Evolutionary conservation across 2,113 vertebrate species (phyloP).

Genomic region (Pelobates fuscus): DNA sequence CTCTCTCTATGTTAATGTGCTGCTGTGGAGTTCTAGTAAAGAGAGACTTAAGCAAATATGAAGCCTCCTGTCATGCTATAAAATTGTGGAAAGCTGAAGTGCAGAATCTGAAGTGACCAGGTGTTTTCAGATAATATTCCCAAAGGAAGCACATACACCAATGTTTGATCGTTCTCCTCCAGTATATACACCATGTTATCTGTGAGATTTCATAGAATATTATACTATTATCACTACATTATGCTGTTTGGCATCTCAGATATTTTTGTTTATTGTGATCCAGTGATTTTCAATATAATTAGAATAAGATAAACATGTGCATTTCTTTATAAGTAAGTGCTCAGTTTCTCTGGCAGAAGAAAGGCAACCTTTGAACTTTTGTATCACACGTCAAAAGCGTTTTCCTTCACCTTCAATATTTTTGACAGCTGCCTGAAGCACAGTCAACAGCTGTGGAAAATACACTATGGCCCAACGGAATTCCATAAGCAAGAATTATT

Average conservation of each 20-base stretch:
- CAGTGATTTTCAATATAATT: neutral
- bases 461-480: neutral
- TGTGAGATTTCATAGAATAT: too few relatives aligned
- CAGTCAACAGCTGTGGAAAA: slow-evolving; percentile 16
- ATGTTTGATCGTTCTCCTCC: too few relatives aligned
- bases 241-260: neutral
- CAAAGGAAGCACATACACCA: too few relatives aligned
- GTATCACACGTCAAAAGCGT: slow-evolving; percentile 3
- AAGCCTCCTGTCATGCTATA: too few relatives aligned
- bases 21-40: too few relatives aligned
- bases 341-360: neutral
- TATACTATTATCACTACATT: too few relatives aligned
- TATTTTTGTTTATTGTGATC: neutral
- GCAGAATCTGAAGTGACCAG: too few relatives aligned
- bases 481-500: neutral
- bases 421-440: slow-evolving; percentile 40
- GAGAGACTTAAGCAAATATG: too few relatives aligned
- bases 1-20: too few relatives aligned
- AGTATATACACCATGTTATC: too few relatives aligned
- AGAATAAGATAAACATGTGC: neutral
- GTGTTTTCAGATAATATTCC: too few relatives aligned
- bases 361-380: slow-evolving; percentile 12
- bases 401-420: slow-evolving; percentile 4
- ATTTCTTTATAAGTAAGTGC: neutral
- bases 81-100: too few relatives aligned